Evolutionary conservation across 1,140 invertebrate species (phyloP), one percentile per base, ranked within the genome.

Genomic region (Drosophila sproati): DNA sequence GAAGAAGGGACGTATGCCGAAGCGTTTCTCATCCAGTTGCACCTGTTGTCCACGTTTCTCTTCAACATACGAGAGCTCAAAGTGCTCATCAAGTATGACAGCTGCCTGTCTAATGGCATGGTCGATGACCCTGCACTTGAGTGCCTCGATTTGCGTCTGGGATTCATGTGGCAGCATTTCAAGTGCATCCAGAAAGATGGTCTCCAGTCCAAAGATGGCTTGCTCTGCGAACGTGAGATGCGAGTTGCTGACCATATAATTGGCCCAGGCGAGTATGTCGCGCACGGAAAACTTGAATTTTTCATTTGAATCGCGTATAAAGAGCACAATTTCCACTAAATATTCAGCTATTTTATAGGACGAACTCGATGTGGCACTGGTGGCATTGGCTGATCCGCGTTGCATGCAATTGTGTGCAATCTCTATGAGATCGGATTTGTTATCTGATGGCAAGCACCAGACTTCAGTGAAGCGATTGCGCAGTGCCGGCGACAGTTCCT

Each of bases 401-500:
- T 73, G 52, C 35, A 92, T 92, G 51, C 87, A 79, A 78, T 93
- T 88, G 57, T 74, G 63, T 4, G 91, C 91, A 51, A 93, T 93
- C 71, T 93, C 91, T 12, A 96, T 92, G 20, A 99, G 93, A 93
- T 99, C 98, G 8, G 95, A 93, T 52, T 90, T 82, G n/a, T 79
- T 76, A 37, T 92, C 82, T 0, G 91, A 92, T n/a, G 92, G 85
- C 31, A 82, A 37, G 85, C 98, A 99, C 99, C 99, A 99, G 88
- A 99, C 98, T 94, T 99, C 99, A 0, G 99, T 99, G 81, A 99
- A 99, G 59, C 99, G 95, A 94, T 99, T 99, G 61, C 99, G 94
- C 3, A 99, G 93, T 0, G 99, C 99, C 6, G 98, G 98, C 0
- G 99, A 99, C 6, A 99, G 93, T 94, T 99, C 99, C 93, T 99